Conservation (phyloP, 2,797 vertebrate genomes). For the Tarsius wallacei region DNA sequence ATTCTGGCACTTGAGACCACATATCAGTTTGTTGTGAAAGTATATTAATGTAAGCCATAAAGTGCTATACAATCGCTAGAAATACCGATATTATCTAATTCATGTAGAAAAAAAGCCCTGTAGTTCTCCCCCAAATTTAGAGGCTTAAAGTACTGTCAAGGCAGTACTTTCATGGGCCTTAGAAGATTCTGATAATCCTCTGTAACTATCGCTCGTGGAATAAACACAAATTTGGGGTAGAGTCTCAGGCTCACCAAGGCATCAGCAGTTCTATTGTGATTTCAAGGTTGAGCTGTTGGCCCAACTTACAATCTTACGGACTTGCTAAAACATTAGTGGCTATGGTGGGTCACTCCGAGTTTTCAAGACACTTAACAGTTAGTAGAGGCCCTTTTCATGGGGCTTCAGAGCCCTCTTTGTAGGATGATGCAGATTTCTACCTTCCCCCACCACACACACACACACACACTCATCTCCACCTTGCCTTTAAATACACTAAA, state of each 20-base stretch:
- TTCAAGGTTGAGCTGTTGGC: constrained; percentile 18
- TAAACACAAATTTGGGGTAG: constrained; percentile 22
- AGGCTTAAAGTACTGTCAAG: constrained; percentile 10
- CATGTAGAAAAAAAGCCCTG: background rate
- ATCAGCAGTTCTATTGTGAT: background rate
- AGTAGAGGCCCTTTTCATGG: background rate
- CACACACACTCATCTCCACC: background rate
- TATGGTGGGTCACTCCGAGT: background rate
- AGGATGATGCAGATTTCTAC: constrained; percentile 36
- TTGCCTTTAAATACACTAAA: background rate
- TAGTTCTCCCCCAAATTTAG: background rate
- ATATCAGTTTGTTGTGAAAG: background rate
- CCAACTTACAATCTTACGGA: background rate
- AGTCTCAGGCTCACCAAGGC: background rate
- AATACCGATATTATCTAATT: constrained; percentile 24
- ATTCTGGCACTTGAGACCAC: background rate
- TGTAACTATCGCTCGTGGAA: background rate
- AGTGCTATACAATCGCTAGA: background rate
- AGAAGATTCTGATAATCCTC: constrained; percentile 37
- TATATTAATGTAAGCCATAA: constrained; percentile 23
- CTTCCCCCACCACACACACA: background rate
- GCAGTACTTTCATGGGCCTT: background rate
- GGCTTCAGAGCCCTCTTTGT: constrained; percentile 1
- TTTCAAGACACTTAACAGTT: constrained; percentile 28
- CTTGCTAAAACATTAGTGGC: background rate